Percentiles rank a stretch among this genome's conserved stretches.
Evolutionary conservation across 2,888 invertebrate genomes (phyloP).

Genomic region (Anoncus sp.): DNA sequence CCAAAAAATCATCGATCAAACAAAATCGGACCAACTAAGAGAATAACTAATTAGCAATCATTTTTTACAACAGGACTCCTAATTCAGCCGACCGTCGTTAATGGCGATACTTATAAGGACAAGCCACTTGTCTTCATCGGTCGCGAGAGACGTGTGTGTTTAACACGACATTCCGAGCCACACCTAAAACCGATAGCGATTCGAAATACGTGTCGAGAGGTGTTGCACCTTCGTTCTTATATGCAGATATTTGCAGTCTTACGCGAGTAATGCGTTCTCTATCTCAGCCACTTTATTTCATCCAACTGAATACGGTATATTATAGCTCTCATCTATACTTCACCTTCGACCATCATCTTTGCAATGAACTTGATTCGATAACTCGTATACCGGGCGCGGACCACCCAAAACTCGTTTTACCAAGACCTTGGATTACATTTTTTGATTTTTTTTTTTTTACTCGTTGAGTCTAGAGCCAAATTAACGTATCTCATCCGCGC

Average conservation of each 20-base stretch:
- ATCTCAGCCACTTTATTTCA: conserved; percentile 14
- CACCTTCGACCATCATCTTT: conserved; percentile 11
- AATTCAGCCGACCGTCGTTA: conserved; percentile 37
- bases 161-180: conserved; percentile 74
- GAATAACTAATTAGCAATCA: not conserved
- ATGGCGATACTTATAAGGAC: conserved; percentile 39
- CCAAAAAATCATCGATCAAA: not conserved
- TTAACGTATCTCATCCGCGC: not conserved
- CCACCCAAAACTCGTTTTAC: conserved; percentile 20
- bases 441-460: not conserved
- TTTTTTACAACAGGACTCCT: not conserved
- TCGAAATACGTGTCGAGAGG: conserved; percentile 53
- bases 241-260: conserved; percentile 47
- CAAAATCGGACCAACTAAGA: not conserved
- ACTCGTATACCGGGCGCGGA: not conserved
- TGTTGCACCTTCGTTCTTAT: conserved; percentile 63
- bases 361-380: conserved; percentile 8
- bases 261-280: too few relatives aligned
- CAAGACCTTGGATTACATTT: not conserved
- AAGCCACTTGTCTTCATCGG: conserved; percentile 26
- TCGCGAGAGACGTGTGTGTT: conserved; percentile 15
- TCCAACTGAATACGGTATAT: conserved; percentile 6
- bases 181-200: conserved; percentile 70
- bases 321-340: not conserved
- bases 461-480: not conserved